Conservation (phyloP, 1,140 invertebrate species). For the Leptestheria dahalacensis region DNA sequence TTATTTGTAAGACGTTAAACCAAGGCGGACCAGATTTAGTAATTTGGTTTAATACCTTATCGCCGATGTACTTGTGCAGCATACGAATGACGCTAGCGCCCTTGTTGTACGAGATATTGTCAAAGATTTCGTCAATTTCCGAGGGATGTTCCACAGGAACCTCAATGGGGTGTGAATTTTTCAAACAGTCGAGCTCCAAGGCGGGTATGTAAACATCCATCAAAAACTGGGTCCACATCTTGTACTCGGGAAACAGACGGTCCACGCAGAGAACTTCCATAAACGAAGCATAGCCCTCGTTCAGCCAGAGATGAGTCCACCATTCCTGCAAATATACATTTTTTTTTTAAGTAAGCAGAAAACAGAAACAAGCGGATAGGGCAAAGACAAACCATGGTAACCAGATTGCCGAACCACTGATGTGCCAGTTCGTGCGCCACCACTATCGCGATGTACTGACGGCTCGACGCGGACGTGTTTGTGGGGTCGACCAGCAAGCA, state of each 20-base stretch:
- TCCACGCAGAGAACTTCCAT: constrained; percentile 53
- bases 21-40: background rate
- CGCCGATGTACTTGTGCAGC: constrained; percentile 90
- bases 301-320: constrained; percentile 62
- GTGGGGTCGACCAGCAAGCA: constrained; percentile 66
- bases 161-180: constrained; percentile 82
- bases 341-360: constrained; percentile 19
- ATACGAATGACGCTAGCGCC: constrained; percentile 89
- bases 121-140: constrained; percentile 90
- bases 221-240: constrained; percentile 86
- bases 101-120: constrained; percentile 89
- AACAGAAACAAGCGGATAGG: constrained; percentile 16
- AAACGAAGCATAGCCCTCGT: constrained; percentile 85
- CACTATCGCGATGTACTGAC: constrained; percentile 74
- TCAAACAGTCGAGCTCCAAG: constrained; percentile 71
- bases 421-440: constrained; percentile 79
- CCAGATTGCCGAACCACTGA: constrained; percentile 77
- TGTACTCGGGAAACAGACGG: constrained; percentile 75
- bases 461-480: constrained; percentile 63
- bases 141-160: constrained; percentile 73
- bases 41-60: constrained; percentile 35
- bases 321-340: constrained; percentile 29
- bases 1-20: too few relatives aligned
- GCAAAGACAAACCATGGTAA: constrained; percentile 70
- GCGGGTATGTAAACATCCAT: constrained; percentile 66